phyloP scores from a whole-genome alignment of 2,888 invertebrate species.

The Rugalucina vietnamica region DNA sequence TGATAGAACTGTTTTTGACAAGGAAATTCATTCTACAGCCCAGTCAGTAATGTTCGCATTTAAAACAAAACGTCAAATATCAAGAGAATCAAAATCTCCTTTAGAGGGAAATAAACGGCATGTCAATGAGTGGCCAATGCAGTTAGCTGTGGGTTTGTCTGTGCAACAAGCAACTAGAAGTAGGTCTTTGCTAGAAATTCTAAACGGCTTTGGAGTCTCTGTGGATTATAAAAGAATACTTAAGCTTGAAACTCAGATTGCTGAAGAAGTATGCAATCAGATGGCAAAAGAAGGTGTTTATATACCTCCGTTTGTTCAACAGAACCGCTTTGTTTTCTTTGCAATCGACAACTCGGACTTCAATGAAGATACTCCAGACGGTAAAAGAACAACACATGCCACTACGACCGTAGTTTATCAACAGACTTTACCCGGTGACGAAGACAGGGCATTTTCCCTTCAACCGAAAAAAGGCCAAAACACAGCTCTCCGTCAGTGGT shows the following conservation, averaged over 20 bases:
- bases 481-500: too few relatives aligned
- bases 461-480: too few relatives aligned
- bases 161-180: conserved; percentile 7
- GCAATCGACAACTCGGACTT: conserved; percentile 9
- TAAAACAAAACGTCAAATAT: too few relatives aligned
- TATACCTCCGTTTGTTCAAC: neutral
- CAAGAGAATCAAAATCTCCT: too few relatives aligned
- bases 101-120: too few relatives aligned
- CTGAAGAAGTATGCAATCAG: neutral
- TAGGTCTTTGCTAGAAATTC: neutral
- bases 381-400: neutral
- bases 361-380: conserved; percentile 16
- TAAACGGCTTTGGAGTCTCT: neutral
- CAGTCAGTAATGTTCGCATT: too few relatives aligned
- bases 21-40: too few relatives aligned
- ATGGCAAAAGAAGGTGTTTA: neutral
- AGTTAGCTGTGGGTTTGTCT: neutral
- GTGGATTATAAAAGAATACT: conserved; percentile 1
- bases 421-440: neutral
- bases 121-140: conserved; percentile 8
- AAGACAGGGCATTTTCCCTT: too few relatives aligned
- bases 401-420: neutral
- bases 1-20: too few relatives aligned
- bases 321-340: conserved; percentile 1
- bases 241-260: conserved; percentile 7